Evolutionary conservation across 2,113 vertebrate genomes (phyloP), one percentile per base, ranked within the genome.

Genomic region (Jacana jacana): DNA sequence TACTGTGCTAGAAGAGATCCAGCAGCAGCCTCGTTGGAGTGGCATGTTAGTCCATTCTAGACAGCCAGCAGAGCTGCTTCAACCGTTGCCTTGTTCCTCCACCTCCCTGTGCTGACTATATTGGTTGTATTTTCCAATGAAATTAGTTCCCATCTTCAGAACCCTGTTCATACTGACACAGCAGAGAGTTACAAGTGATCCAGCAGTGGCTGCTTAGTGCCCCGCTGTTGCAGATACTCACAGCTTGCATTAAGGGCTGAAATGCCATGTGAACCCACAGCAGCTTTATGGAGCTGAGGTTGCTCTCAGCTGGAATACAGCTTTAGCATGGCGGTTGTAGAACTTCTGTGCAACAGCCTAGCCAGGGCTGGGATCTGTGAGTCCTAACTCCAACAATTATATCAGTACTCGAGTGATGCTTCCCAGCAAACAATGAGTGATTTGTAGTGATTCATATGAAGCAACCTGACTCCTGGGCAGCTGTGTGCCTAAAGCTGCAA

Each of bases 21-120:
- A 64, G 37, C 0, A 3, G 6, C 66, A 80, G 48, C n/a, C 31
- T 40, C 7, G 1, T 3, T 31, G 22, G 16, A 2, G 6, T 37
- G 17, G 31, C 7, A 2, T 6, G 10, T 25, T 31, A 42, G 19
- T 10, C 31, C 0, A 0, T 11, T 40, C 25, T 46, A 6, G 30
- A 70, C 2, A 6, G 37, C 3, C 22, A 79, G 48, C 17, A 44
- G 27, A 37, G 17, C 28, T 76, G 27, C 68, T 72, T 64, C 66
- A 82, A 52, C 22, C 46, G 6, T 33, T 39, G 7, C 14, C 81
- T 52, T 3, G 4, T 30, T 35, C 24, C 31, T 8, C 22, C 51
- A 3, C 9, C n/a, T 4, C 1, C 2, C 33, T 51, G 35, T 27
- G 40, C 51, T 82, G 33, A 18, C 6, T 60, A 17, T 25, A 18